A percentile compares a stretch with the other conserved stretches of the same genome.
These are phyloP conservation scores for Palythoa grandiflora DNA, from an alignment of 92 coral and sea anemone species.

Conservation along the genomic window DNA sequence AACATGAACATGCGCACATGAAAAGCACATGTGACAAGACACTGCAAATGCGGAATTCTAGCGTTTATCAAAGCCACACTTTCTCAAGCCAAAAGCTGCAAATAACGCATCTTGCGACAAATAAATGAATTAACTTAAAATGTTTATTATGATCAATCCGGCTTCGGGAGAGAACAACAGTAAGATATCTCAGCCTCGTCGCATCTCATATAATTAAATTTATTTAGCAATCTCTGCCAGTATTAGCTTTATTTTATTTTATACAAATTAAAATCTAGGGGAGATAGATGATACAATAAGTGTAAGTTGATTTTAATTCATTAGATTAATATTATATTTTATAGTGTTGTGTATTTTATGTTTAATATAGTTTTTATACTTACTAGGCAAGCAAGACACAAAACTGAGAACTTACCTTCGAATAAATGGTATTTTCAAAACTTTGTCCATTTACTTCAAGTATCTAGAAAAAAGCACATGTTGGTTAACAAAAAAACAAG, in stretches of 20 bases:
- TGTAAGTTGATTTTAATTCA: background rate
- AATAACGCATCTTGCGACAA: no score
- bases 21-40: background rate
- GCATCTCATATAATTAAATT: background rate
- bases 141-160: background rate
- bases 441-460: slow-evolving; percentile 45
- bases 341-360: background rate
- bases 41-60: background rate
- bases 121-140: no score
- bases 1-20: background rate
- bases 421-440: slow-evolving; percentile 32
- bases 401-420: slow-evolving; percentile 2
- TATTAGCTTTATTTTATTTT: background rate
- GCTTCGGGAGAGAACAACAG: background rate
- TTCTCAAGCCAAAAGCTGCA: no score
- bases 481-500: no score
- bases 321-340: background rate
- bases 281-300: background rate
- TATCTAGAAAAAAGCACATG: slow-evolving; percentile 5
- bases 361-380: background rate
- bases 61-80: background rate
- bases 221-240: background rate
- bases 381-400: background rate
- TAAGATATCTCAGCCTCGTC: background rate
- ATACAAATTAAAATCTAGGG: background rate